These are phyloP conservation scores for Peromyscus nudipes DNA, from an alignment of 2,797 vertebrate genomes.

Conservation along the genomic window DNA sequence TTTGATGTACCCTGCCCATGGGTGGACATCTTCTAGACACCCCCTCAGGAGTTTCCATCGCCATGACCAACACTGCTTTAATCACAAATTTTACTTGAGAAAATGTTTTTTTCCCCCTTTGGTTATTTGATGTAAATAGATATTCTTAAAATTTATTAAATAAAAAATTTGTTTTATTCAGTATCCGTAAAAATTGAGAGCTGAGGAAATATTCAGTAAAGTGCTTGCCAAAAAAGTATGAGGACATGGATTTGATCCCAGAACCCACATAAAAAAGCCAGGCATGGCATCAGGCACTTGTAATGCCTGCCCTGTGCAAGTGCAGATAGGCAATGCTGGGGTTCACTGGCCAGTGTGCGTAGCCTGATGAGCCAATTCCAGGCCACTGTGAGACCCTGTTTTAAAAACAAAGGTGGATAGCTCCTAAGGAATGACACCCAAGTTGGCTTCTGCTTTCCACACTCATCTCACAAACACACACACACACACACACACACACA, in stretches of 20 bases:
- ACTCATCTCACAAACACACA: neutral
- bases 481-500: neutral
- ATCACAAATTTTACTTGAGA: neutral
- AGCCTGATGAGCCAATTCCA: neutral
- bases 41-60: neutral
- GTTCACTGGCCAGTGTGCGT: neutral
- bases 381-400: neutral
- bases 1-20: neutral
- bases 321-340: neutral
- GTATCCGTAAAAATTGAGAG: neutral
- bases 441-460: neutral
- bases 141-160: neutral
- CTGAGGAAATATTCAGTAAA: neutral
- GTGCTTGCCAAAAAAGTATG: neutral
- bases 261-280: neutral
- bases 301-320: neutral
- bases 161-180: neutral
- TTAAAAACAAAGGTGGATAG: neutral
- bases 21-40: neutral
- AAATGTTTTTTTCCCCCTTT: neutral
- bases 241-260: neutral
- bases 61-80: neutral
- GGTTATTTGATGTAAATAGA: neutral
- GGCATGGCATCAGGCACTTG: neutral
- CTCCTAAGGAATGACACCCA: neutral